Conservation (phyloP, 2,888 invertebrate species). For the Stenolophus ochropezus region DNA sequence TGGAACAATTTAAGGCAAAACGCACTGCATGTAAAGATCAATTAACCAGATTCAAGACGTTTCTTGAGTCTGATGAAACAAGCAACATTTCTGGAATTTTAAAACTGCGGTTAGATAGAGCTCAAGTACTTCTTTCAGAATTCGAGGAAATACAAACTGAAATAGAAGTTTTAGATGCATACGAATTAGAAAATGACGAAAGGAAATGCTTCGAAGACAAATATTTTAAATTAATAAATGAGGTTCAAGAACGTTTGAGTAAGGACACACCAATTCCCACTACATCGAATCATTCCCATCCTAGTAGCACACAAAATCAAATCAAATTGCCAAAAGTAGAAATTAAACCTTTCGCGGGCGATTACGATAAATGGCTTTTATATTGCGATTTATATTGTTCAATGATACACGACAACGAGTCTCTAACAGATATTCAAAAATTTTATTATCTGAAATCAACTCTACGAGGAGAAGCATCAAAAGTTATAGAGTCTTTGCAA, state of each 20-base stretch:
- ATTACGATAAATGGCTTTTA: neutral
- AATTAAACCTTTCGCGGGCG: neutral
- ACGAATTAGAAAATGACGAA: neutral
- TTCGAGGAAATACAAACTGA: too few relatives aligned
- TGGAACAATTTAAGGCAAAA: neutral
- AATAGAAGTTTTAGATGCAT: neutral
- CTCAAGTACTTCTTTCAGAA: neutral
- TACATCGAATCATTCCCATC: neutral
- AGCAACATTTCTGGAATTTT: neutral
- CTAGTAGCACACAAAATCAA: neutral
- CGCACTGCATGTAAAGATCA: neutral
- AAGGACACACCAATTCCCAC: neutral
- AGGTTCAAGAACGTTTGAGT: neutral
- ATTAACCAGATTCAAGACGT: neutral
- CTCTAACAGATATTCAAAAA: neutral
- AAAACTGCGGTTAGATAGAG: neutral
- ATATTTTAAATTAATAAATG: neutral
- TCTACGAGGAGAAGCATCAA: neutral
- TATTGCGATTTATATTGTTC: neutral
- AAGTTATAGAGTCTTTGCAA: neutral
- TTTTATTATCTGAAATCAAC: constrained; percentile 1
- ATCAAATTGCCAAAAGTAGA: neutral
- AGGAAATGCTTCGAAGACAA: neutral
- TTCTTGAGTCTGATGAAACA: neutral
- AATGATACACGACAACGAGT: neutral